Conservation (phyloP, 1,140 invertebrate genomes). For the Maniola jurtina region DNA sequence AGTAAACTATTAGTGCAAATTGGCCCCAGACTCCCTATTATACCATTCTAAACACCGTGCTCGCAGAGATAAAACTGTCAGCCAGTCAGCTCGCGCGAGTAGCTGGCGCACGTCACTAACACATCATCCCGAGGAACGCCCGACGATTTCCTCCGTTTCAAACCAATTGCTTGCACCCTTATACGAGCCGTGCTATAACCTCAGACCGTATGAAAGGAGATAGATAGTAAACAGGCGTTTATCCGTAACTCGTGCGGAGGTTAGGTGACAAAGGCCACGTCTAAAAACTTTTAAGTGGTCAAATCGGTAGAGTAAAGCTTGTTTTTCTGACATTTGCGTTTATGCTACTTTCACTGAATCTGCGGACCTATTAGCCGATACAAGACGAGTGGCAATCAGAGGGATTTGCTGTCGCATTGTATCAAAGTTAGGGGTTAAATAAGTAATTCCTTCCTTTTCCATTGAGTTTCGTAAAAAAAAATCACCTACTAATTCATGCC, state of each 20-base stretch:
- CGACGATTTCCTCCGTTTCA: constrained; percentile 34
- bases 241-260: neutral
- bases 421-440: too few species aligned
- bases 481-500: too few species aligned
- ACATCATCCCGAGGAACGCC: constrained; percentile 27
- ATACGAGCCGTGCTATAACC: constrained; percentile 15
- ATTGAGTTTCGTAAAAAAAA: too few species aligned
- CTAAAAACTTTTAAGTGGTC: too few species aligned
- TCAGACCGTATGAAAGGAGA: neutral
- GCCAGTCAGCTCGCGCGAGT: constrained; percentile 12
- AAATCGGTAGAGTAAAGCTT: too few species aligned
- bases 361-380: too few species aligned
- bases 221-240: neutral
- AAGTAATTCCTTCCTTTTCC: too few species aligned
- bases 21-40: constrained; percentile 23
- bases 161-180: constrained; percentile 42
- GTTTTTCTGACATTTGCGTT: too few species aligned
- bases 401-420: too few species aligned
- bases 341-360: too few species aligned
- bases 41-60: constrained; percentile 24
- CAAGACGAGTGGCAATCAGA: too few species aligned
- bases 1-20: constrained; percentile 23
- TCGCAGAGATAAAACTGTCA: constrained; percentile 32
- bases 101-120: constrained; percentile 3
- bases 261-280: neutral